Conservation (phyloP, 2,797 vertebrate species). For the Epinephelus coioides region DNA sequence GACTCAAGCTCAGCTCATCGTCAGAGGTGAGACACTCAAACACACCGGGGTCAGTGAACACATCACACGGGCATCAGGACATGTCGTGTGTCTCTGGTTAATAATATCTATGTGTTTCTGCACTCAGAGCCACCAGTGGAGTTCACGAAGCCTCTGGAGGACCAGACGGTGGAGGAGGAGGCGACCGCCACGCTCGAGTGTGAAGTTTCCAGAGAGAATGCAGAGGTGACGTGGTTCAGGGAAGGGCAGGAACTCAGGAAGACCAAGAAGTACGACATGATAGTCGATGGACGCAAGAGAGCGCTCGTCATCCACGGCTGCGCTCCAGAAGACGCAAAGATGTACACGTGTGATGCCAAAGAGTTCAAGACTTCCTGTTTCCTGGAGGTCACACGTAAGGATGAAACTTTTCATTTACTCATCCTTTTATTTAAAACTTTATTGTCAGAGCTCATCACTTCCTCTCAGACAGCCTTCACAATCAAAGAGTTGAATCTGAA, state of each 20-base stretch:
- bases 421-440: no score
- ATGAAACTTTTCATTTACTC: constrained; percentile 4
- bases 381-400: constrained; percentile 96
- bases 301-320: constrained; percentile 92
- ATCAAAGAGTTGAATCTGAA: no score
- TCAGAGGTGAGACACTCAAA: constrained; percentile 87
- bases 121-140: constrained; percentile 91
- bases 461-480: no score
- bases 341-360: constrained; percentile 94
- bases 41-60: not conserved
- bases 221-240: constrained; percentile 94
- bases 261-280: constrained; percentile 94
- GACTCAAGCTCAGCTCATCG: constrained; percentile 92
- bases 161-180: constrained; percentile 98
- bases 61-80: not conserved
- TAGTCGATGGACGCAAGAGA: constrained; percentile 90
- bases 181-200: constrained; percentile 93
- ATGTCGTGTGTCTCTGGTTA: not conserved
- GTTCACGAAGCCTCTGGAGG: constrained; percentile 96
- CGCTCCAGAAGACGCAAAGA: constrained; percentile 92
- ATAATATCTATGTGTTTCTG: not conserved
- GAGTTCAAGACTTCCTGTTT: constrained; percentile 97
- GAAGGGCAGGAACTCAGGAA: constrained; percentile 96
- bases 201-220: constrained; percentile 95
- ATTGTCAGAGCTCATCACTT: no score